Evolutionary conservation across 2,797 vertebrate genomes (phyloP), one percentile per base, ranked within the genome.

Genomic region (Clarias pachynema): DNA sequence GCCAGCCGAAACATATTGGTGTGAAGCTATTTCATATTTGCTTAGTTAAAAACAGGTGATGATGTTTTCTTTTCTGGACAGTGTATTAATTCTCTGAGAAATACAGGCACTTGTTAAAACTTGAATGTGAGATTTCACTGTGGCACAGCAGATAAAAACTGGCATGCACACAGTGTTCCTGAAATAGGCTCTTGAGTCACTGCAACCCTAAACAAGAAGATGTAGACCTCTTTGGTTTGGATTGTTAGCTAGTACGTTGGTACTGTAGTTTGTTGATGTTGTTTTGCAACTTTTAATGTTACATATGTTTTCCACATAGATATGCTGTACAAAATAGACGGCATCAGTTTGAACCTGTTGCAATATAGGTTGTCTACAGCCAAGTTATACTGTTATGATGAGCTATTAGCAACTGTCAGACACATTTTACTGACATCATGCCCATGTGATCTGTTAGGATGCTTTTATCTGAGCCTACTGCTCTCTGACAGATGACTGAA

Each of bases 401-500:
- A 44, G 5, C 26, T 66, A 53, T 53, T 81, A 53, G 9, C 62
- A 81, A 18, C 31, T 8, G 15, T 63, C 34, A 63, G 5, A 7
- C 14, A 66, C 40, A 31, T 81, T 81, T 66, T 34, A 49, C 40
- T 66, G n/a, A 65, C n/a, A 31, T 22, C 53, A 44, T 53, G 26
- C 8, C n/a, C n/a, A 81, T 12, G 5, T 68, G n/a, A 56, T 10
- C 18, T 68, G 26, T 56, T 40, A 49, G 29, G 37, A 31, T 49
- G 62, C 63, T 81, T 81, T 81, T 49, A 31, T 81, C 40, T 68
- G 20, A 8, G 62, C 18, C 14, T 63, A 26, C 34, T 62, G 34
- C 60, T n/a, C 2, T 53, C 44, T 53, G 44, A 65, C 16, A 66
- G 79, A 81, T 81, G 44, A 66, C n/a, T 66, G 62, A 66, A 65